Conservation (phyloP, 2,113 vertebrate genomes). For the Scopus umbretta region DNA sequence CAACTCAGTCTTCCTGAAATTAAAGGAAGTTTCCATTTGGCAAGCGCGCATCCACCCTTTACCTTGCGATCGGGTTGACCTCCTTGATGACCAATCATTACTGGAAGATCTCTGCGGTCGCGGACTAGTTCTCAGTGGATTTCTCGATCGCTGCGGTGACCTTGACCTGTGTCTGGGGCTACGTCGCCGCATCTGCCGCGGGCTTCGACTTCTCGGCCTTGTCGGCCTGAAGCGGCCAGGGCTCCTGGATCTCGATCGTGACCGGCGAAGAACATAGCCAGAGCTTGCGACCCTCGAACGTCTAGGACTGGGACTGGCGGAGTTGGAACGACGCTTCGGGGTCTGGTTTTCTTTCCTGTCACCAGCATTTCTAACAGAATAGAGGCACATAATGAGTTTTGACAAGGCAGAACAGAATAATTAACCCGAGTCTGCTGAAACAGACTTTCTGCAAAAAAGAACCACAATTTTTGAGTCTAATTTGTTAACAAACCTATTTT, state of each 20-base stretch:
- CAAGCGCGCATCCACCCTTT: accelerated
- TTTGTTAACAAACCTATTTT: neutral
- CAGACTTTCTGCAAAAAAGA: neutral
- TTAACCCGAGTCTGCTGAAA: neutral
- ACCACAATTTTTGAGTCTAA: neutral
- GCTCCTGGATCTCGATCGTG: conserved; percentile 62
- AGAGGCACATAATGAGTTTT: neutral
- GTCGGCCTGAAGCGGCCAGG: conserved; percentile 45
- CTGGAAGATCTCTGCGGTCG: conserved; percentile 64
- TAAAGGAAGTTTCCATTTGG: neutral
- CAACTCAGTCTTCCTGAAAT: neutral
- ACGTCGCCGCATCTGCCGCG: conserved; percentile 25
- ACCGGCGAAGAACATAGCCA: conserved; percentile 48
- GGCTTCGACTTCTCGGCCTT: conserved; percentile 69
- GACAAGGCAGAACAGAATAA: neutral
- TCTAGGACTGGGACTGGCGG: conserved; percentile 64
- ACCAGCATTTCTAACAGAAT: conserved; percentile 44
- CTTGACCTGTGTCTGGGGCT: conserved; percentile 67
- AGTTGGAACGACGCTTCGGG: conserved; percentile 64
- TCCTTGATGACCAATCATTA: conserved; percentile 57
- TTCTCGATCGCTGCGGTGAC: conserved; percentile 53
- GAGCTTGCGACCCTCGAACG: conserved; percentile 64
- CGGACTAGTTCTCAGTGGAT: neutral
- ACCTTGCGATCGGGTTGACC: conserved; percentile 75
- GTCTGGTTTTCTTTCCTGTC: conserved; percentile 68